These are phyloP conservation scores for Tolypeutes matacus DNA, from an alignment of 2,797 vertebrate species.

Conservation along the genomic window DNA sequence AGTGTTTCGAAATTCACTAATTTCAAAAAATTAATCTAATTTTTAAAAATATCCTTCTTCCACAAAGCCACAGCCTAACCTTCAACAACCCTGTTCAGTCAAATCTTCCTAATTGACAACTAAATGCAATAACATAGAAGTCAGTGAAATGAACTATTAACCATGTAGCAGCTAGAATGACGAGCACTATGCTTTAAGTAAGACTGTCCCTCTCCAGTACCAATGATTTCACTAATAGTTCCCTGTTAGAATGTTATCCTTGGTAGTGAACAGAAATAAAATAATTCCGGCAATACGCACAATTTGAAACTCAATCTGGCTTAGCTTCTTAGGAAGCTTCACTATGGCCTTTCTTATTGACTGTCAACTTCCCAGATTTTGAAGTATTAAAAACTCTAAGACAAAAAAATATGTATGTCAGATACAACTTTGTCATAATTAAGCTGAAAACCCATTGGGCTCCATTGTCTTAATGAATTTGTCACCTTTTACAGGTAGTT, in stretches of 20 bases:
- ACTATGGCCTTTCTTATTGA: constrained; percentile 56
- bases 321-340: constrained; percentile 57
- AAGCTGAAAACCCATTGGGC: constrained; percentile 74
- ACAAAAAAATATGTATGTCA: not conserved
- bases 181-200: not conserved
- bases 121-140: not conserved
- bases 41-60: not conserved
- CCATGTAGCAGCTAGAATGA: not conserved
- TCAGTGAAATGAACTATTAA: not conserved
- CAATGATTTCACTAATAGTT: constrained; percentile 48
- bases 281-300: constrained; percentile 46
- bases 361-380: constrained; percentile 70
- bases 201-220: constrained; percentile 7
- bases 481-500: constrained; percentile 71
- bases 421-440: constrained; percentile 72
- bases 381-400: constrained; percentile 64
- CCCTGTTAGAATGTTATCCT: constrained; percentile 30
- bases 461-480: constrained; percentile 72
- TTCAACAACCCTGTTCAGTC: not conserved
- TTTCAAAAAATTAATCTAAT: too few relatives aligned
- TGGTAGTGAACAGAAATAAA: constrained; percentile 67
- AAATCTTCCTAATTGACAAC: not conserved
- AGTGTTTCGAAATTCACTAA: constrained; percentile 5
- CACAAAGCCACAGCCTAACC: not conserved
- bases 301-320: constrained; percentile 73